A percentile compares a stretch with the other conserved stretches of the same genome.
These are phyloP conservation scores for Monopterus albus DNA, from an alignment of 2,113 vertebrate species.

Conservation along the genomic window DNA sequence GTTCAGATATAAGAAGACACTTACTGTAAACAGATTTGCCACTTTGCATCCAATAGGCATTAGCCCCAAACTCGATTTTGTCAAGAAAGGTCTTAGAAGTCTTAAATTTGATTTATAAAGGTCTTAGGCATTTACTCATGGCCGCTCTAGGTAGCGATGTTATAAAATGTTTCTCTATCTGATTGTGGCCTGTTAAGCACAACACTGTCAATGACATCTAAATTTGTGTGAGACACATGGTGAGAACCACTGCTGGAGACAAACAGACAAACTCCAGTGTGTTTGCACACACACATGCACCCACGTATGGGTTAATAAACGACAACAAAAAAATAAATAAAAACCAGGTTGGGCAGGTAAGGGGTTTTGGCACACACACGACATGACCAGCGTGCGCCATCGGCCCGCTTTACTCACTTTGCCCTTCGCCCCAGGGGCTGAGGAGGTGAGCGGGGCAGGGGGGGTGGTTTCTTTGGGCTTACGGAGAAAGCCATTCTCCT, in stretches of 20 bases:
- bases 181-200: no score
- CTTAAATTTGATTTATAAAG: no score
- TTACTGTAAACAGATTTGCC: no score
- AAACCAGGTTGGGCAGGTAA: slow-evolving; percentile 29
- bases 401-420: slow-evolving; percentile 94
- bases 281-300: slow-evolving; percentile 17
- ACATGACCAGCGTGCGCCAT: slow-evolving; percentile 49
- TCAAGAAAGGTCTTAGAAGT: no score
- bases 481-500: slow-evolving; percentile 91
- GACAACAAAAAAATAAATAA: slow-evolving; percentile 20
- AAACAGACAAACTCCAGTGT: slow-evolving; percentile 6
- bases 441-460: slow-evolving; percentile 81
- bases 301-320: slow-evolving; percentile 35
- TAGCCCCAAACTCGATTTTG: no score
- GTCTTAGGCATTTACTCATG: no score
- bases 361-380: slow-evolving; percentile 45
- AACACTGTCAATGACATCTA: no score
- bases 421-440: slow-evolving; percentile 87
- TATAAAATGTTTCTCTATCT: no score
- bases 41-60: no score
- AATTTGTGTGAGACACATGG: background rate
- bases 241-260: slow-evolving; percentile 49
- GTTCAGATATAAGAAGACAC: no score
- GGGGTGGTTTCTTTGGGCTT: slow-evolving; percentile 88
- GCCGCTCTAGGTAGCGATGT: no score